phyloP scores from a whole-genome alignment of 2,888 invertebrate species.

The Sthenelais limicola region DNA sequence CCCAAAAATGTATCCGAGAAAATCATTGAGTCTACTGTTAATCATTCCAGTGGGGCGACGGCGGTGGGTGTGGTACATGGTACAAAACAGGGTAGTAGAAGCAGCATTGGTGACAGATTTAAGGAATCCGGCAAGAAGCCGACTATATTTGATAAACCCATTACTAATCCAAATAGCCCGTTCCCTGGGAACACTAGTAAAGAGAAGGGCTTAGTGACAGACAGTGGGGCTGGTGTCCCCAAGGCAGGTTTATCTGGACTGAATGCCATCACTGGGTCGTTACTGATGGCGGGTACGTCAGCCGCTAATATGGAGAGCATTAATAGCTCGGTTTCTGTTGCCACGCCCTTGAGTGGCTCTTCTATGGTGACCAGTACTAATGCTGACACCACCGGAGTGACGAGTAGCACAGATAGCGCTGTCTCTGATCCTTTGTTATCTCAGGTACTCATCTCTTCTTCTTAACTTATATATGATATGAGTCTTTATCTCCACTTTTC shows the following conservation, averaged over 20 bases:
- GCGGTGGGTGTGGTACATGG: slow-evolving; percentile 23
- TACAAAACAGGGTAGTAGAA: not conserved
- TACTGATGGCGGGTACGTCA: not conserved
- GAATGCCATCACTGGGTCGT: not conserved
- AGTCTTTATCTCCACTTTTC: no score
- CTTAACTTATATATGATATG: no score
- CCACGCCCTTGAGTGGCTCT: slow-evolving; percentile 11
- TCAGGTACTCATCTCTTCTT: no score
- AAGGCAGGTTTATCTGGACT: not conserved
- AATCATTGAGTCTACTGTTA: slow-evolving; percentile 46
- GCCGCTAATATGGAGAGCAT: slow-evolving; percentile 29
- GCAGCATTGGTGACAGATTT: not conserved
- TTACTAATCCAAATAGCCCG: slow-evolving; percentile 54
- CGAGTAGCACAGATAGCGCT: slow-evolving; percentile 9
- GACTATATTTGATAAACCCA: slow-evolving; percentile 55
- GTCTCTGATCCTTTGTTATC: slow-evolving; percentile 29
- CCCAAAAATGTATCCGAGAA: slow-evolving; percentile 65
- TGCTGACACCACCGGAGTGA: slow-evolving; percentile 17
- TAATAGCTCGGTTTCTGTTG: not conserved
- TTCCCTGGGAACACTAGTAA: slow-evolving; percentile 56
- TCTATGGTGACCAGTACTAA: slow-evolving; percentile 42
- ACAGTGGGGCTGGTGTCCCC: slow-evolving; percentile 2
- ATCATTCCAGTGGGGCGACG: slow-evolving; percentile 8
- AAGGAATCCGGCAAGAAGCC: slow-evolving; percentile 49
- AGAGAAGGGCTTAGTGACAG: slow-evolving; percentile 14